Evolutionary conservation across 2,797 vertebrate genomes (phyloP).

Genomic region (Chiloscyllium punctatum): DNA sequence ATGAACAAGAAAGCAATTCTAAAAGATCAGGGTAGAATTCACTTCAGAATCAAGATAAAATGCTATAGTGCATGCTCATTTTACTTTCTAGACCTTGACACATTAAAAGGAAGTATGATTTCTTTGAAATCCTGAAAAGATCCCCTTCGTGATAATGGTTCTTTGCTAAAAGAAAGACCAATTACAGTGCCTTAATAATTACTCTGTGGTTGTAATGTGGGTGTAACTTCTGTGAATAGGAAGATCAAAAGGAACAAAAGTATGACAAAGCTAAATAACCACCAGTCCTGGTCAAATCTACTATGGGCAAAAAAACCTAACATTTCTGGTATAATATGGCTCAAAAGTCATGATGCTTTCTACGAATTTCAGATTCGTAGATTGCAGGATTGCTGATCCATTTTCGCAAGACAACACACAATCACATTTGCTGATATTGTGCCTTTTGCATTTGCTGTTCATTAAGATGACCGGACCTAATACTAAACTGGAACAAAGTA

Average conservation of each 20-base stretch:
- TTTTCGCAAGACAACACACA: not conserved
- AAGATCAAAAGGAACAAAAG: not conserved
- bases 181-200: not conserved
- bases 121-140: constrained; percentile 12
- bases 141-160: not conserved
- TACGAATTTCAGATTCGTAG: not conserved
- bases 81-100: not conserved
- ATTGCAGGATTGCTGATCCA: not conserved
- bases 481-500: not conserved
- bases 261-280: not conserved
- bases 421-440: not conserved
- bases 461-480: not conserved
- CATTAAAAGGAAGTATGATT: not conserved
- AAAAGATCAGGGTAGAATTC: not conserved
- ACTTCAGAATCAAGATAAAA: not conserved
- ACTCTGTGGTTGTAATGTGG: not conserved
- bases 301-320: not conserved
- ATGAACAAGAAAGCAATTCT: not conserved
- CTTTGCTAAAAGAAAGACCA: not conserved
- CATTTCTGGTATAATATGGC: not conserved
- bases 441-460: not conserved
- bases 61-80: not conserved
- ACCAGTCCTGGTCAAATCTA: not conserved
- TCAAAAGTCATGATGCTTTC: not conserved
- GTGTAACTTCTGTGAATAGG: not conserved